Percentiles rank a stretch among this genome's conserved stretches.
Evolutionary conservation across 1,140 invertebrate genomes (phyloP).

Genomic region (Hypothenemus hampei): DNA sequence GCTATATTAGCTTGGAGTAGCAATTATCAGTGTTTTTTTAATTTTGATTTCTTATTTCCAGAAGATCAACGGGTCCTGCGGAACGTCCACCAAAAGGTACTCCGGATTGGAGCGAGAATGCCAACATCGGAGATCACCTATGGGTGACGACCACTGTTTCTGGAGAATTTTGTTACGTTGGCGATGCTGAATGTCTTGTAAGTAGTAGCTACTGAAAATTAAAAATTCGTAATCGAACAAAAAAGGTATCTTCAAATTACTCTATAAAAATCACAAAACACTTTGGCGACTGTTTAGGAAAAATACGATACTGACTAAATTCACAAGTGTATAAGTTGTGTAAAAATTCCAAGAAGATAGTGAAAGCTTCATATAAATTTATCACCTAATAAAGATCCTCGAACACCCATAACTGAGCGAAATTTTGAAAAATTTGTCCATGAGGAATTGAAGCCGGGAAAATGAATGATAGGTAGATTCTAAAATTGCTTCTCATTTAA

Average conservation of each 20-base stretch:
- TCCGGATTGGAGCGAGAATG: slow-evolving; percentile 74
- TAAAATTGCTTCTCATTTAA: too few species aligned
- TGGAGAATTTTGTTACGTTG: slow-evolving; percentile 88
- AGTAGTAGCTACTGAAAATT: slow-evolving; percentile 39
- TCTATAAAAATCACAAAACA: too few species aligned
- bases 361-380: too few species aligned
- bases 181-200: slow-evolving; percentile 83
- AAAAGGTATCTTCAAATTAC: neutral
- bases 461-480: too few species aligned
- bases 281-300: too few species aligned
- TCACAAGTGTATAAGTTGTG: too few species aligned
- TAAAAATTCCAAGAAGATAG: too few species aligned
- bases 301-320: too few species aligned
- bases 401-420: too few species aligned
- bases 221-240: neutral
- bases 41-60: slow-evolving; percentile 42
- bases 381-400: too few species aligned
- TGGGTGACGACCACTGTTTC: slow-evolving; percentile 83
- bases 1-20: neutral
- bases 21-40: neutral
- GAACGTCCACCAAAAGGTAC: slow-evolving; percentile 64
- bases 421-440: too few species aligned
- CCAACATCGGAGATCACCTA: slow-evolving; percentile 79
- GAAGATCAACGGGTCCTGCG: slow-evolving; percentile 49
- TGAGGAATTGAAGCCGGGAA: too few species aligned